Evolutionary conservation across 2,113 vertebrate genomes (phyloP), one percentile per base, ranked within the genome.

Genomic region (Pelusios castaneus): DNA sequence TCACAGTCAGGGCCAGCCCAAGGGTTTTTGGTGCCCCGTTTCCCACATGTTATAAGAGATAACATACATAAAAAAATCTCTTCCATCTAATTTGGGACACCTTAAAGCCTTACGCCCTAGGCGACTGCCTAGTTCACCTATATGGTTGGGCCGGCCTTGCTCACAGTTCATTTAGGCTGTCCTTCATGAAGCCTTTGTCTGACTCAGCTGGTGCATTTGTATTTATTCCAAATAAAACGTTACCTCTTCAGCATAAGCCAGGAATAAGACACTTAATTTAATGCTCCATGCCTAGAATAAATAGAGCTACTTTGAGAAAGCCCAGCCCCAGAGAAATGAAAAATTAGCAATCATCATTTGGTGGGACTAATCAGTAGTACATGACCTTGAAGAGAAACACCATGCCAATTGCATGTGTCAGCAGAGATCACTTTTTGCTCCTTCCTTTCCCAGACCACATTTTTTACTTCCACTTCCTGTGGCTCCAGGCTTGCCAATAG

Each of bases 391-490:
- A 25, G 70, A 70, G 34, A 47, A 21, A 91, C 10, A 8, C 34
- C 79, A 16, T 14, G 16, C 63, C 82, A 25, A 21, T 2, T 38
- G 29, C 19, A 34, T 0, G 8, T 24, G 34, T n/a, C 63, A 67
- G 63, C 34, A 24, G 45, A 29, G 52, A 13, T 41, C 38, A 75
- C 43, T 34, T 38, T 76, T 87, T 25, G 11, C 43, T 77, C 12
- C 2, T 80, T 85, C 52, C 80, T 70, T 5, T 85, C 84, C 77
- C 77, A 92, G 2, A 29, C 43, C 16, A 34, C 25, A 3, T 54
- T 43, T 12, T 80, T 55, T 19, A 7, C 14, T 4, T n/a, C 29
- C 56, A 0, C 0, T 24, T 54, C 49, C 47, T 24, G 17, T 1
- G 4, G 22, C 78, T 41, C n/a, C 22, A 3, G 0, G 5, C 29